Percentiles rank a stretch among this genome's conserved stretches.
These are phyloP conservation scores for Drosophila koepferae DNA, from an alignment of 2,888 invertebrate species.

Conservation along the genomic window DNA sequence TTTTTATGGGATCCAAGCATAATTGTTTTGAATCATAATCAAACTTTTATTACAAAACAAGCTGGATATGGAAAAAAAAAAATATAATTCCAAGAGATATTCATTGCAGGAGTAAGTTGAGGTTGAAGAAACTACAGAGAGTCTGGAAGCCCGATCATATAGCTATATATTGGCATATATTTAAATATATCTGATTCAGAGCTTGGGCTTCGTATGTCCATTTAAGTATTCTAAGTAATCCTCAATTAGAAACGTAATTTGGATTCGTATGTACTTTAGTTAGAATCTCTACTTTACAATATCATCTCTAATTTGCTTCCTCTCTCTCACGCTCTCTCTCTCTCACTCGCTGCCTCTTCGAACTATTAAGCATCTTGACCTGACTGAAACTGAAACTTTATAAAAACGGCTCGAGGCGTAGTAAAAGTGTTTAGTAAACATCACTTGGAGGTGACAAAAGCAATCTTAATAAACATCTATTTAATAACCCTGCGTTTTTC, in stretches of 20 bases:
- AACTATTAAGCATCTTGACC: not conserved
- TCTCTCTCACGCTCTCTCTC: too few species aligned
- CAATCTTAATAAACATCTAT: not conserved
- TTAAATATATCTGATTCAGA: too few species aligned
- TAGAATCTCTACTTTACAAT: too few species aligned
- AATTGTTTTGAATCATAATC: constrained; percentile 12
- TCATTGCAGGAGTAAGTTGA: not conserved
- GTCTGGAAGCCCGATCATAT: not conserved
- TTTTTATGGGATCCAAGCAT: not conserved
- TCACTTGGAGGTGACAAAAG: not conserved
- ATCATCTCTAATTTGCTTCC: too few species aligned
- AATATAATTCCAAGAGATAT: not conserved
- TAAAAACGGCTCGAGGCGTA: not conserved
- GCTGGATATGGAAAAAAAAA: too few species aligned
- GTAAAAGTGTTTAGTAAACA: not conserved
- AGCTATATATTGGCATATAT: too few species aligned
- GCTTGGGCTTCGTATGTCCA: too few species aligned
- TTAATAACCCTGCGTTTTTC: too few species aligned
- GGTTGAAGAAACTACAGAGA: not conserved
- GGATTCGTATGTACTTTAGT: too few species aligned
- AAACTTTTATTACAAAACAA: not conserved
- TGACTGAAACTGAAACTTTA: not conserved
- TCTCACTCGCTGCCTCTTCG: too few species aligned
- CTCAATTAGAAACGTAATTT: too few species aligned
- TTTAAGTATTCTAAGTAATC: too few species aligned